Evolutionary conservation across 2,113 vertebrate species (phyloP), one percentile per base, ranked within the genome.

Genomic region (Lethenteron camtschaticum): DNA sequence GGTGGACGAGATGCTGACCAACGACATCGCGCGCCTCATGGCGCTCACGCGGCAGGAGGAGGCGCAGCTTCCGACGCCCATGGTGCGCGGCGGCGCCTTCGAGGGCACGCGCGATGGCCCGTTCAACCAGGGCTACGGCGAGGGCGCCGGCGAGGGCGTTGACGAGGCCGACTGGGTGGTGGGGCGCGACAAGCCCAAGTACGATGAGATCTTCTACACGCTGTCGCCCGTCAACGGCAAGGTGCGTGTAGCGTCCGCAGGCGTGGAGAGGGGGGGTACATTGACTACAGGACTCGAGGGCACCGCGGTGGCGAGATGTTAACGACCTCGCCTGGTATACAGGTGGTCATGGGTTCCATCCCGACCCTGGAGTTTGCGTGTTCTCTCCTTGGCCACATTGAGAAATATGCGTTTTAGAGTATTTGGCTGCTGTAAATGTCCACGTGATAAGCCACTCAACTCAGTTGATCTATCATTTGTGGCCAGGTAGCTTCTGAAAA

Each of bases 181-280:
- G 76, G 90, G 81, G 68, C 90, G 89, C 75, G 88, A 94, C 82
- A 94, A 94, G 74, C 83, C 87, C 76, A 94, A 94, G 56, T 94
- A 94, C 0, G 89, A 94, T 6, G 89, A 94, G 73, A 89, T 94
- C 79, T 94, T 94, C 81, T 94, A 90, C 73, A 91, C 87, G 76
- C 80, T 94, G 12, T 81, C 86, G 0, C 88, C 89, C 0, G 81
- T 81, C 0, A 87, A 91, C 16, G 89, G 89, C 16, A 94, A 94
- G 75, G 81, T 94, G 74, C 90, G 85, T 1, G 41, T 41, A 41
- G 41, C 41, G 41, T 41, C 41, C 41, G 41, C 41, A 41, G 41
- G 41, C 5, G 41, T 41, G 41, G 41, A 3, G 24, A 5, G 41
- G 41, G 41, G n/a, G 41, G 41, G 41, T 41, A 41, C 41, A 41